phyloP scores from a whole-genome alignment of 2,113 vertebrate species.

The Cyrtonyx montezumae region DNA sequence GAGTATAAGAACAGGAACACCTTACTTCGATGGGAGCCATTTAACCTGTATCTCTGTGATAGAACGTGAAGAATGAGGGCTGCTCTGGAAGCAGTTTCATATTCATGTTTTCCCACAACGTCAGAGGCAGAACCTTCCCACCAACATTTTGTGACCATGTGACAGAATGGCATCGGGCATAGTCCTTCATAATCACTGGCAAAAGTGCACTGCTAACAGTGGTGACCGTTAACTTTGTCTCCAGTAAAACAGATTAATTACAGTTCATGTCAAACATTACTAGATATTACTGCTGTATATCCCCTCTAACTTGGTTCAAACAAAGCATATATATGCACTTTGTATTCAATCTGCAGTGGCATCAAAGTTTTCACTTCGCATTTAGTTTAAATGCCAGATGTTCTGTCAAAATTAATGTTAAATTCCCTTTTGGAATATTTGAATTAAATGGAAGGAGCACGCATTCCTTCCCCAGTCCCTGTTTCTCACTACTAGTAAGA shows the following conservation, averaged over 20 bases:
- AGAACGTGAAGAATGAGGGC: neutral
- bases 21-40: neutral
- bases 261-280: neutral
- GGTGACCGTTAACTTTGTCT: neutral
- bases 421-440: neutral
- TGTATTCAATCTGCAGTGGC: neutral
- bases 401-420: neutral
- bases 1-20: fast-evolving
- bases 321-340: neutral
- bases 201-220: neutral
- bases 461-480: neutral
- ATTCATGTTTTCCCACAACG: too few relatives aligned
- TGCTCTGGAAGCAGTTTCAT: too few relatives aligned
- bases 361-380: neutral
- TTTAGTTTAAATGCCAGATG: neutral
- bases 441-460: neutral
- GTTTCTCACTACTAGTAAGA: neutral
- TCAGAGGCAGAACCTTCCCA: too few relatives aligned
- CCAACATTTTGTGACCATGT: too few relatives aligned
- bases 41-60: neutral
- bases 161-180: too few relatives aligned
- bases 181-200: neutral
- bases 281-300: neutral
- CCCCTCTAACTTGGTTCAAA: neutral
- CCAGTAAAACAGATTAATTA: neutral